phyloP scores from a whole-genome alignment of 2,888 invertebrate genomes.

The Drosophila sordidapex region DNA sequence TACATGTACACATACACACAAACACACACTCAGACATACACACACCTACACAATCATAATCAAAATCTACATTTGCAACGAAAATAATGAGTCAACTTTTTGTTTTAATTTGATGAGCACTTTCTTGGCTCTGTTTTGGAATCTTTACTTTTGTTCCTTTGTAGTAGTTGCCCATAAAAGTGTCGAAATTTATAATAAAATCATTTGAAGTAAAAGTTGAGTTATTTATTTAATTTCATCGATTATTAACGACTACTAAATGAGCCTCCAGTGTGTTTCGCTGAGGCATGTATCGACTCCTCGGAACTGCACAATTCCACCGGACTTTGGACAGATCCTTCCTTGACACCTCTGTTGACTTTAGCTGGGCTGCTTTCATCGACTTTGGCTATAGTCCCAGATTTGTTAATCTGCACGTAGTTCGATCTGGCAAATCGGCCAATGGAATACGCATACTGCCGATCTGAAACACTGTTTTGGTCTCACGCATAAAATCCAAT shows the following conservation, averaged over 20 bases:
- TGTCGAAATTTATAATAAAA: conserved; percentile 46
- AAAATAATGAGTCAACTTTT: conserved; percentile 22
- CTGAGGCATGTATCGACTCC: background rate
- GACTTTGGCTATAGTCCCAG: too few species aligned
- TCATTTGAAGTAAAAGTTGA: conserved; percentile 22
- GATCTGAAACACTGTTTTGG: background rate
- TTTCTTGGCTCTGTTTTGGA: conserved; percentile 8
- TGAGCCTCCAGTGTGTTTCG: background rate
- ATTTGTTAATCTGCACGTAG: background rate
- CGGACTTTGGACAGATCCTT: background rate
- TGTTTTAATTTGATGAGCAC: conserved; percentile 30
- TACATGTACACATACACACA: conserved; percentile 10
- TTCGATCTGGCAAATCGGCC: background rate
- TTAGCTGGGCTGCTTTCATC: background rate
- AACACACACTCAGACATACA: conserved; percentile 14
- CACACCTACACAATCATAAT: conserved; percentile 12
- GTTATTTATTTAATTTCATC: background rate
- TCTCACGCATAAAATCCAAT: background rate
- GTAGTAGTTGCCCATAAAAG: conserved; percentile 31
- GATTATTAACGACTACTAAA: background rate
- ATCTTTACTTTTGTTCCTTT: conserved; percentile 33
- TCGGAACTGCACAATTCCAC: background rate
- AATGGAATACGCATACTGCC: background rate
- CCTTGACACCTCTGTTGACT: background rate
- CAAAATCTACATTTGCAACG: conserved; percentile 19